phyloP scores from a whole-genome alignment of 53 echinoderm and acorn worm genomes.

The Zoroaster sp. region DNA sequence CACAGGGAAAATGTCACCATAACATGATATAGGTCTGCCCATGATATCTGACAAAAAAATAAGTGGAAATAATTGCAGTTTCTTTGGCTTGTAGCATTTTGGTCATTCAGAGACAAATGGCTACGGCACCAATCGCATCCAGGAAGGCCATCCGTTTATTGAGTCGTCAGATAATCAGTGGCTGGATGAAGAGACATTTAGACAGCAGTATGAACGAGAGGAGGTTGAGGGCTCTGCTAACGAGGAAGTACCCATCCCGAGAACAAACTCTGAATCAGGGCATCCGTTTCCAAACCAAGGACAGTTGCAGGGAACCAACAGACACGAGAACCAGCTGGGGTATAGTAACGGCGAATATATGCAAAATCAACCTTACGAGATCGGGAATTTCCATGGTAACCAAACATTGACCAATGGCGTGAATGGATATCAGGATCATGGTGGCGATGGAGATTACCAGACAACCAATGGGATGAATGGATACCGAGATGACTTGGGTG shows the following conservation, averaged over 20 bases:
- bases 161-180: slow-evolving; percentile 19
- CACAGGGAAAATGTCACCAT: too few relatives aligned
- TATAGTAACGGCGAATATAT: neutral
- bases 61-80: too few relatives aligned
- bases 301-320: neutral
- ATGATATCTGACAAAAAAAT: too few relatives aligned
- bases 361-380: neutral
- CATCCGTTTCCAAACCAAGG: neutral
- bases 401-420: neutral
- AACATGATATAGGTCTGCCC: too few relatives aligned
- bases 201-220: slow-evolving; percentile 14
- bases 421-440: slow-evolving; percentile 34
- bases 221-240: slow-evolving; percentile 47
- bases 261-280: neutral
- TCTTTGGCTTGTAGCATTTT: neutral
- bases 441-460: slow-evolving; percentile 17
- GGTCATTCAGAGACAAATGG: neutral
- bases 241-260: slow-evolving; percentile 15
- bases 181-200: slow-evolving; percentile 12
- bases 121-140: neutral
- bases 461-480: slow-evolving; percentile 3
- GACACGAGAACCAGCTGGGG: neutral
- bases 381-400: neutral
- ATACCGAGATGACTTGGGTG: neutral
- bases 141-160: neutral